phyloP scores from a whole-genome alignment of 2,797 vertebrate species.

The Leptodactylus fallax region DNA sequence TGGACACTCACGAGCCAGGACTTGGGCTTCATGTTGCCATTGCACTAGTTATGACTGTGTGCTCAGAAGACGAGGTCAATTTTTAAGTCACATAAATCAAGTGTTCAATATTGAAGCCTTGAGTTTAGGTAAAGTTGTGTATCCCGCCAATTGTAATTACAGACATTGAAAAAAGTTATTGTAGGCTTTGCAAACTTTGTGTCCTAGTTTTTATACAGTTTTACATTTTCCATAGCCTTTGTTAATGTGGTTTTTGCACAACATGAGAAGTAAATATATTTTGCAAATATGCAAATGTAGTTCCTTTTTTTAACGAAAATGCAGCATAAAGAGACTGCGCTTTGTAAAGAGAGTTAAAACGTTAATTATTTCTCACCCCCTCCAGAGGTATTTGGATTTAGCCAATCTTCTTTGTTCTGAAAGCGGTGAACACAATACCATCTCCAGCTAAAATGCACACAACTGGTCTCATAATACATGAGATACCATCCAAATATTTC shows the following conservation, averaged over 20 bases:
- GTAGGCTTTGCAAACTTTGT: constrained; percentile 22
- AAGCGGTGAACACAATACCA: constrained; percentile 74
- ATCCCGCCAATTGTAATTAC: not conserved
- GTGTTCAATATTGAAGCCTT: too few species aligned
- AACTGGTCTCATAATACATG: constrained; percentile 77
- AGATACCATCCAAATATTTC: constrained; percentile 80
- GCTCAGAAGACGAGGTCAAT: too few species aligned
- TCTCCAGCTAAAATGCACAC: constrained; percentile 82
- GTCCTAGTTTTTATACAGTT: not conserved
- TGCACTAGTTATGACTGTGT: too few species aligned
- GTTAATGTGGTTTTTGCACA: not conserved
- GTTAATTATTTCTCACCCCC: not conserved
- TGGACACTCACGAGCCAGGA: too few species aligned
- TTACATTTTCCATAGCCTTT: not conserved
- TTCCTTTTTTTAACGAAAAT: not conserved
- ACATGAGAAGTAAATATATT: constrained; percentile 8
- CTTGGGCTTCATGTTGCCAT: too few species aligned
- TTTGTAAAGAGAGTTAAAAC: constrained; percentile 11
- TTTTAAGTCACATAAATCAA: too few species aligned
- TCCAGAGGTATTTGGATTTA: not conserved
- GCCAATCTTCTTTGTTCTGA: constrained; percentile 30
- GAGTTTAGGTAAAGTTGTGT: not conserved
- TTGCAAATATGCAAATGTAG: not conserved
- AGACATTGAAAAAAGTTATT: not conserved
- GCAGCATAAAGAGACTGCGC: not conserved